Percentiles rank a stretch among this genome's conserved stretches.
These are phyloP conservation scores for Steatocranus sp. DNA, from an alignment of 2,797 vertebrate genomes.

Conservation along the genomic window DNA sequence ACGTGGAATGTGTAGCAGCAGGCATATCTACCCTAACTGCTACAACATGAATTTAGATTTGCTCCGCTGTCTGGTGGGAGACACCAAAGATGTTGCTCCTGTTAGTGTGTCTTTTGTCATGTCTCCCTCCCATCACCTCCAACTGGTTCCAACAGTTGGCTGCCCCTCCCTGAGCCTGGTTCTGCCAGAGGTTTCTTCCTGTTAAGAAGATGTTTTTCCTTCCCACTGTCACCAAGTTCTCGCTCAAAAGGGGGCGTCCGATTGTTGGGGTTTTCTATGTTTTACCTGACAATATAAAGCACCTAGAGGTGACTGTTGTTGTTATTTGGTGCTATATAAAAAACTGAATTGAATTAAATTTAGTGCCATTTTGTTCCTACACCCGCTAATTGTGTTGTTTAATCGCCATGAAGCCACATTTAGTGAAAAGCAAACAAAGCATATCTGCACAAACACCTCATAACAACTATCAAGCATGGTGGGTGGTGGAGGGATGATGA, in stretches of 20 bases:
- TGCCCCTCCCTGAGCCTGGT: neutral
- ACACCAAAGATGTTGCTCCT: neutral
- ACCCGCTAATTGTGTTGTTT: neutral
- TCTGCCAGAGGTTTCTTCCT: neutral
- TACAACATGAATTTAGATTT: fast-evolving
- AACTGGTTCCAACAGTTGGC: neutral
- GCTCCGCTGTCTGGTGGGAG: neutral
- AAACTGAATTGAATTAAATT: neutral
- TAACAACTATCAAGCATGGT: neutral
- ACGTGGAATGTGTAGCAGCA: neutral
- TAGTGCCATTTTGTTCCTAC: neutral
- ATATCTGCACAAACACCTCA: neutral
- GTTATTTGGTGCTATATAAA: neutral
- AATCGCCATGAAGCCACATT: neutral
- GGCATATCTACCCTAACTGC: neutral
- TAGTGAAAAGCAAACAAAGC: neutral
- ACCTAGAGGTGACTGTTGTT: neutral
- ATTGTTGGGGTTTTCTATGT: neutral
- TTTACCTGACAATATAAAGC: neutral
- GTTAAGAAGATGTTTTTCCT: neutral
- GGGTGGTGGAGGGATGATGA: neutral
- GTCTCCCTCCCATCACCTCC: neutral
- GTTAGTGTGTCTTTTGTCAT: neutral
- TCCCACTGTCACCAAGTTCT: neutral
- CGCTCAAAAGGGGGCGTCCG: neutral